Base-by-base conservation (phyloP, 1,140 invertebrate species). In the Copidosoma floridanum region DNA sequence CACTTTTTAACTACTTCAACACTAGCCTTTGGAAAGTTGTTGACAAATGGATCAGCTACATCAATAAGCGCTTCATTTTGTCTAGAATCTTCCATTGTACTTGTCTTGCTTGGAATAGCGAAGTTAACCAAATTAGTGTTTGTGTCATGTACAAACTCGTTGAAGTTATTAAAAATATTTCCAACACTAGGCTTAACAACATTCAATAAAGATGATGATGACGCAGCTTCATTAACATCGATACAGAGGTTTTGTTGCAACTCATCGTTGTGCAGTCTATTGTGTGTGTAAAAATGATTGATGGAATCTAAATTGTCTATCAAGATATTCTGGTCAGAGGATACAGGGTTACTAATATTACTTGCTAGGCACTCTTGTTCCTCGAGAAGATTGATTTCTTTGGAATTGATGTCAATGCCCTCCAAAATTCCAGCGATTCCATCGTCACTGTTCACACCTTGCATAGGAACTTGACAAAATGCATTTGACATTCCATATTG, bases 111-210 rank as follows among this genome's bases (percentile, higher is more conserved):
- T 8, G 21, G 24, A 48, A 50, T 53, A 12, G 71, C 65, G n/a
- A 64, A 60, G 26, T 63, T 64, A 52, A 66, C 66, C 14, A 75
- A 66, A 50, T 68, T 75, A 23, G 65, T 68, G 37, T 70, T 73
- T 20, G 78, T 71, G 21, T 74, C 72, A 65, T 83, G 85, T 29
- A 85, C 78, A 66, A 85, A 86, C 26, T 86, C 85, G 43, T 85
- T 85, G n/a, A 86, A 73, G 67, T 85, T 86, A 63, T 81, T 84
- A 65, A 86, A 87, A 23, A 86, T 84, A 70, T 86, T 84, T 43
- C 81, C 83, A 18, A 83, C 82, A 26, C 80, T 82, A 59, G 83
- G 82, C 53, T 82, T 83, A n/a, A n/a, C n/a, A n/a, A n/a, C n/a
- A n/a, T n/a, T n/a, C n/a, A n/a, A n/a, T n/a, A 69, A 56, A 23